phyloP scores from a whole-genome alignment of 2,797 vertebrate species.

The Eupleurogrammus muticus region DNA sequence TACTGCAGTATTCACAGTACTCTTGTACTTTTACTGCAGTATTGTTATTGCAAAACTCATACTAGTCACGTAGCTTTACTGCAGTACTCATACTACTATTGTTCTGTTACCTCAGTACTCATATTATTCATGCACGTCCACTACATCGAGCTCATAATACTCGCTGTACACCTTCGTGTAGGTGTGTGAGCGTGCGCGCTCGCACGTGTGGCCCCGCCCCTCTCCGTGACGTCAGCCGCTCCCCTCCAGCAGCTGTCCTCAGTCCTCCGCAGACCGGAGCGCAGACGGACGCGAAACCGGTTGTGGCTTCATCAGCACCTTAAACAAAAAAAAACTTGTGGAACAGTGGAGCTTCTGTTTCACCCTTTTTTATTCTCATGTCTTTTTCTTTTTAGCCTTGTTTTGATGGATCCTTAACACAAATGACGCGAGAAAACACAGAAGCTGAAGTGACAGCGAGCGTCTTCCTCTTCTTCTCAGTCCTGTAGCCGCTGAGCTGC shows the following conservation, averaged over 20 bases:
- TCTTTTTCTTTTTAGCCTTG: fast-evolving
- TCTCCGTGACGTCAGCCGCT: constrained; percentile 7
- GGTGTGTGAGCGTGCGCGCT: constrained; percentile 3
- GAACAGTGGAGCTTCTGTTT: neutral
- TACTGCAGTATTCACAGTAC: too few species aligned
- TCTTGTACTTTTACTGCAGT: too few species aligned
- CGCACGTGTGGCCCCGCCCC: constrained; percentile 39
- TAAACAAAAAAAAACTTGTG: constrained; percentile 21
- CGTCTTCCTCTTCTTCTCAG: neutral
- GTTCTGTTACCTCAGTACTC: too few species aligned
- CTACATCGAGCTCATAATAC: too few species aligned
- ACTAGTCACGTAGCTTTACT: too few species aligned
- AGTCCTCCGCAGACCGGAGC: constrained; percentile 43
- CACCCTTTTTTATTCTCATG: fast-evolving
- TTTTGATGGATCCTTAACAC: neutral
- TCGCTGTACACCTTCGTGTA: too few species aligned
- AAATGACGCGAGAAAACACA: constrained; percentile 26
- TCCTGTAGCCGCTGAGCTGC: neutral
- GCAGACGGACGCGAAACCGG: fast-evolving
- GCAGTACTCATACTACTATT: too few species aligned
- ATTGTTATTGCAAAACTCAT: too few species aligned
- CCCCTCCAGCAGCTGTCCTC: neutral
- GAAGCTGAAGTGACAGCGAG: constrained; percentile 16
- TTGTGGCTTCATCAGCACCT: fast-evolving
- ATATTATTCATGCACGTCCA: too few species aligned